A percentile compares a stretch with the other conserved stretches of the same genome.
phyloP scores from a whole-genome alignment of 2,113 vertebrate species.

The Motacilla tschutschensis region DNA sequence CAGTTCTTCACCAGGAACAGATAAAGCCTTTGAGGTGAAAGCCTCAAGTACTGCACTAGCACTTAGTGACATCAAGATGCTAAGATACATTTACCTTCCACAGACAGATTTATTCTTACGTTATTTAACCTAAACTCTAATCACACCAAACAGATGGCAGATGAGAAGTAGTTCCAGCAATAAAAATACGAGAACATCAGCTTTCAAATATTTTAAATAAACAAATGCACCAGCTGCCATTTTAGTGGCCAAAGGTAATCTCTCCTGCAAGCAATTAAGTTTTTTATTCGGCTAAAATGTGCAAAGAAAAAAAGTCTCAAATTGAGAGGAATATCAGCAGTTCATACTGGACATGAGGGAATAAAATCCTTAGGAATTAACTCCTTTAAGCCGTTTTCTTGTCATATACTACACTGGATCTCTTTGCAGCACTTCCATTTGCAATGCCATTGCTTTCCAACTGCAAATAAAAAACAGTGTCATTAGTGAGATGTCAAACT shows the following conservation, averaged over 20 bases:
- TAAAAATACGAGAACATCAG: constrained; percentile 9
- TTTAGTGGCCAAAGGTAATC: background rate
- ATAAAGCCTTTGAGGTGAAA: background rate
- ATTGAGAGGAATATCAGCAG: constrained; percentile 39
- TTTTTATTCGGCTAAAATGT: constrained; percentile 39
- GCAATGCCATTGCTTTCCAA: constrained; percentile 52
- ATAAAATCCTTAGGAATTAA: background rate
- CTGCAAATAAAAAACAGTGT: constrained; percentile 52
- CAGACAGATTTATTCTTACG: background rate
- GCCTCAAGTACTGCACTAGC: background rate
- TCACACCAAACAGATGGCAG: background rate
- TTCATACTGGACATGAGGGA: constrained; percentile 15
- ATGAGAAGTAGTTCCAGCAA: background rate
- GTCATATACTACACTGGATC: constrained; percentile 46
- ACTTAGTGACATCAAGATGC: background rate
- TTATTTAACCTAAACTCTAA: constrained; percentile 19
- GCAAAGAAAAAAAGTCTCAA: constrained; percentile 30
- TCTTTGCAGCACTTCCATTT: constrained; percentile 60
- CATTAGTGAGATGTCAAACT: background rate
- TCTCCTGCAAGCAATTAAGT: background rate
- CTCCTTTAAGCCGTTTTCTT: constrained; percentile 81
- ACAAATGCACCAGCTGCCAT: background rate
- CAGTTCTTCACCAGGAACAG: background rate
- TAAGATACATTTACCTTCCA: background rate
- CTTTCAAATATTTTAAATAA: constrained; percentile 36